A percentile compares a stretch with the other conserved stretches of the same genome.
Evolutionary conservation across 1,140 invertebrate species (phyloP).

Genomic region (Lamellibrachia luymesi): DNA sequence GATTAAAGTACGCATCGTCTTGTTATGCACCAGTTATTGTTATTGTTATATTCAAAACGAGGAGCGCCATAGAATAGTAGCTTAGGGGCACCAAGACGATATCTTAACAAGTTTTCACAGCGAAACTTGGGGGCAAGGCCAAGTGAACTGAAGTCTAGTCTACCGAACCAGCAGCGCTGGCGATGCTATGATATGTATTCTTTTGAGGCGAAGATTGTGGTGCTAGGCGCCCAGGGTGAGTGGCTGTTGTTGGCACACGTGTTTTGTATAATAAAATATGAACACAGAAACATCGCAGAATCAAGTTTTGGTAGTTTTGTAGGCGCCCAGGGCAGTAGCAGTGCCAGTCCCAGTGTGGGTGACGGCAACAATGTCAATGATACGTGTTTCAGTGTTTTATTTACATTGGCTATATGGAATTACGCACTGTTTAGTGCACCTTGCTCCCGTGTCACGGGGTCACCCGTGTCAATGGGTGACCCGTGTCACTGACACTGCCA

Average conservation of each 20-base stretch:
- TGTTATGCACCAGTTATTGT: neutral
- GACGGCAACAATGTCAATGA: too few species aligned
- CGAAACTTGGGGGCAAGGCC: neutral
- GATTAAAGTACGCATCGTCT: neutral
- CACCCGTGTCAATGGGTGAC: too few species aligned
- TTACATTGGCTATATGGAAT: too few species aligned
- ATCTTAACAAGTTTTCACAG: neutral
- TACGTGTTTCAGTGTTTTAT: too few species aligned
- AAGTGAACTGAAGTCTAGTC: too few species aligned
- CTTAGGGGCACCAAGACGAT: neutral
- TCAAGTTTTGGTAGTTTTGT: too few species aligned
- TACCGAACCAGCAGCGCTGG: neutral
- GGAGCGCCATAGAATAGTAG: neutral
- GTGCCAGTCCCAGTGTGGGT: too few species aligned
- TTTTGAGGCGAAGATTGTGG: constrained; percentile 78
- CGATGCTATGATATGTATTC: constrained; percentile 63
- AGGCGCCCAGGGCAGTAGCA: too few species aligned
- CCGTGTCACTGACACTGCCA: too few species aligned
- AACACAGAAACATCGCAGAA: neutral
- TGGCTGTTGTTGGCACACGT: constrained; percentile 8
- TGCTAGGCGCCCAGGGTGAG: constrained; percentile 76
- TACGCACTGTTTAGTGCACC: too few species aligned
- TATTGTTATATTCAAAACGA: neutral
- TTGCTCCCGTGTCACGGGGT: too few species aligned
- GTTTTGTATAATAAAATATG: neutral